Conservation (phyloP, 35 echinoderm and acorn worm species). For the Amphiura filiformis region DNA sequence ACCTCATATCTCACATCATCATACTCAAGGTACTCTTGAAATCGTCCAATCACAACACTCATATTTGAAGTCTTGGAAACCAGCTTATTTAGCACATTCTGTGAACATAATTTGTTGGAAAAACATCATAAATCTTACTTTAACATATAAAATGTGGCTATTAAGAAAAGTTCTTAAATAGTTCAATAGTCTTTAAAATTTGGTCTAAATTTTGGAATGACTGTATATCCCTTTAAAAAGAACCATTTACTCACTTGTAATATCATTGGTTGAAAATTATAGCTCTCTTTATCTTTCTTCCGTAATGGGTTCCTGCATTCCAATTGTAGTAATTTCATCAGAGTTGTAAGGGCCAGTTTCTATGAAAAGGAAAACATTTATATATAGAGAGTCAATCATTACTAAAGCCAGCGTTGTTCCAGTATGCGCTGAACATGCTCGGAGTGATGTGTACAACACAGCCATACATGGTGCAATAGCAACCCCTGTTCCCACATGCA, state of each 20-base stretch:
- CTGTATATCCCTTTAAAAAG: neutral
- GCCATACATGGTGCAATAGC: no score
- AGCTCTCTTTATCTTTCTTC: neutral
- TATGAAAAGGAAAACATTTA: conserved; percentile 18
- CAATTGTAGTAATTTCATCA: conserved; percentile 58
- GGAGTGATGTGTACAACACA: no score
- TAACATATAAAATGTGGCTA: neutral
- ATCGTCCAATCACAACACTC: conserved; percentile 61
- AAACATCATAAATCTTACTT: neutral
- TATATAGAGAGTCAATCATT: neutral
- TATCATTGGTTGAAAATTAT: conserved; percentile 35
- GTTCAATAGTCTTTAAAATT: neutral
- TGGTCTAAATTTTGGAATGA: neutral
- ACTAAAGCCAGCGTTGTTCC: neutral
- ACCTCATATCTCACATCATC: conserved; percentile 81
- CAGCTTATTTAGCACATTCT: conserved; percentile 66
- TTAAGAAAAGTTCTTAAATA: neutral
- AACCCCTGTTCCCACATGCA: no score
- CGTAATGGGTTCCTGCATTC: conserved; percentile 57
- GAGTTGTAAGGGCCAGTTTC: conserved; percentile 50
- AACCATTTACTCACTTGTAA: conserved; percentile 1
- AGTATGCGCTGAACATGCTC: no score
- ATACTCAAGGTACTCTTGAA: conserved; percentile 89
- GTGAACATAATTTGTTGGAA: neutral
- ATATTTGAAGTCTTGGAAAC: conserved; percentile 46